A percentile compares a stretch with the other conserved stretches of the same genome.
Conservation (phyloP, 2,797 vertebrate species). For the Pseudochirops cupreus region DNA sequence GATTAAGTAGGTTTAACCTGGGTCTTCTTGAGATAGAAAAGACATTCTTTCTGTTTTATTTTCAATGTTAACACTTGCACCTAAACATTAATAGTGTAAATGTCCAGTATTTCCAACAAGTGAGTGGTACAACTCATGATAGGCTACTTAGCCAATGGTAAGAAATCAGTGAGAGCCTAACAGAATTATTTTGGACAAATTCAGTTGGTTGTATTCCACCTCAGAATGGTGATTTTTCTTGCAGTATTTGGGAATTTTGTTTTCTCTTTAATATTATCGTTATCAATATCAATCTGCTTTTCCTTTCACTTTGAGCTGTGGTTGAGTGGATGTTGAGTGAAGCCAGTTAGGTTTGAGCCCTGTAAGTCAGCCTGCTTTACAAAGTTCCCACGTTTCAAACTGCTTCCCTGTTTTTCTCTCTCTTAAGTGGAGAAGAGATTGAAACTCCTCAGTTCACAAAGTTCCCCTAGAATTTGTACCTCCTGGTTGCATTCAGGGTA, state of each 20-base stretch:
- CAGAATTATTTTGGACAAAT: slow-evolving; percentile 9
- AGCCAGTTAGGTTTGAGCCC: neutral
- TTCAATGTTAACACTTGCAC: neutral
- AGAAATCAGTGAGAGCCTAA: neutral
- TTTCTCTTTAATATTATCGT: neutral
- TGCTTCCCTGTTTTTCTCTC: neutral
- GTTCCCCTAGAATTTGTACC: neutral
- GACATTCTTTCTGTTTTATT: neutral
- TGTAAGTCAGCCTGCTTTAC: neutral
- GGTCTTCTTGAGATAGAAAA: neutral
- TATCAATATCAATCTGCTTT: neutral
- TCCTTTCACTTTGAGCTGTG: slow-evolving; percentile 21
- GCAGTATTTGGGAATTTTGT: slow-evolving; percentile 3
- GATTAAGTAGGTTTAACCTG: neutral
- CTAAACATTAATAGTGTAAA: neutral
- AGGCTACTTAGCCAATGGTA: neutral
- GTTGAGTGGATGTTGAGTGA: slow-evolving; percentile 3
- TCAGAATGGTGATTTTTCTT: neutral
- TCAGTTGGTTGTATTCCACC: neutral
- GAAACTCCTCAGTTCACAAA: neutral
- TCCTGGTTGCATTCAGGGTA: neutral
- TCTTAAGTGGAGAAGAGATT: neutral
- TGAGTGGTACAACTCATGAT: neutral
- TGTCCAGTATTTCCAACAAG: neutral
- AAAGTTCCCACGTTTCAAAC: neutral